Evolutionary conservation across 2,797 vertebrate species (phyloP).

Genomic region (Pantherophis vulpinus): DNA sequence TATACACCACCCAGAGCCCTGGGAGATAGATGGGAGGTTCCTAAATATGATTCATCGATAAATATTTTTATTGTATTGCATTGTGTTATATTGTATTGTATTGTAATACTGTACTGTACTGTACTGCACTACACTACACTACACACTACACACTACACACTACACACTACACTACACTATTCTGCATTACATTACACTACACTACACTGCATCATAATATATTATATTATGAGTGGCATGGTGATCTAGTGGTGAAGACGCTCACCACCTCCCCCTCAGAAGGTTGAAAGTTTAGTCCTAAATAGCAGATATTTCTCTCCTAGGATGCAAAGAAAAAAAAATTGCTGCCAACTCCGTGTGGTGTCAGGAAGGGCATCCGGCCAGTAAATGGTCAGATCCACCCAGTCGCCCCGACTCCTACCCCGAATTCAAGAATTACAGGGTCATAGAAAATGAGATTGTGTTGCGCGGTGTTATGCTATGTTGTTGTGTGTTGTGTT

Average conservation of each 20-base stretch:
- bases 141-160: too few relatives aligned
- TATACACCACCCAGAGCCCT: not conserved
- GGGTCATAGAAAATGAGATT: not conserved
- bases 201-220: not conserved
- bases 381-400: not conserved
- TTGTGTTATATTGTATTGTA: too few relatives aligned
- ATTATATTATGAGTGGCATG: not conserved
- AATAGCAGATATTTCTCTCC: not conserved
- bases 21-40: not conserved
- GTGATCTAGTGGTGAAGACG: not conserved
- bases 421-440: not conserved
- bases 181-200: not conserved
- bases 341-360: not conserved
- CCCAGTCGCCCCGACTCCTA: not conserved
- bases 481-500: not conserved
- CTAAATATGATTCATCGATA: not conserved
- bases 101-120: too few relatives aligned
- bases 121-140: too few relatives aligned
- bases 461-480: not conserved
- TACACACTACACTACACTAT: too few relatives aligned
- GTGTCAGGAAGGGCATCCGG: too few relatives aligned
- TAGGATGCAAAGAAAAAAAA: not conserved
- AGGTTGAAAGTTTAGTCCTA: not conserved
- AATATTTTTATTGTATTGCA: not conserved
- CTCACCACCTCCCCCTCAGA: not conserved